Percentiles rank a stretch among this genome's conserved stretches.
phyloP scores from a whole-genome alignment of 2,888 invertebrate genomes.

The Acanthococcus lagerstroemiae region DNA sequence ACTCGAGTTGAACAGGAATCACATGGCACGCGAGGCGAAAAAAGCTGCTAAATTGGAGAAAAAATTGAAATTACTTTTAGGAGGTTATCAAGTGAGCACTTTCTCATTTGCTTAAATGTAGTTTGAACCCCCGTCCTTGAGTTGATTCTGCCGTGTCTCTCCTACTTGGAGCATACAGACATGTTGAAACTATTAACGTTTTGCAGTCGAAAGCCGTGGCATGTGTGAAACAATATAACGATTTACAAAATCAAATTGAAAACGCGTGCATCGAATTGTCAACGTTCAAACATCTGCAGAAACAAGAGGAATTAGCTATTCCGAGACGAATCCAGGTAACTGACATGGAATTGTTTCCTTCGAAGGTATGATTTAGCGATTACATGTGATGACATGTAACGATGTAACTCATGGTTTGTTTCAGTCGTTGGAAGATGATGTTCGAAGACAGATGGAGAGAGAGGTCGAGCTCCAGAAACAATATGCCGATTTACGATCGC shows the following conservation, averaged over 20 bases:
- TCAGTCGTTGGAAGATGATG: constrained; percentile 79
- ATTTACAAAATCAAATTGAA: constrained; percentile 80
- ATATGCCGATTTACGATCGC: constrained; percentile 63
- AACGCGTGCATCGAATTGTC: constrained; percentile 72
- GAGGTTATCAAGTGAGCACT: constrained; percentile 58
- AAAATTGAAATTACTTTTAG: constrained; percentile 88
- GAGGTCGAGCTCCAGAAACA: constrained; percentile 77
- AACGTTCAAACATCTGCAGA: constrained; percentile 78
- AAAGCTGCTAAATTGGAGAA: constrained; percentile 96
- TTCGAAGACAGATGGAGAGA: constrained; percentile 78
- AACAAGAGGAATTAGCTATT: constrained; percentile 83
- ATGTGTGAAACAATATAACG: constrained; percentile 75
- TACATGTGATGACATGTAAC: neutral
- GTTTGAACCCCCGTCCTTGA: too few relatives aligned
- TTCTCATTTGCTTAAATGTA: too few relatives aligned
- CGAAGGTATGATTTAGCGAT: neutral
- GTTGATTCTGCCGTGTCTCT: too few relatives aligned
- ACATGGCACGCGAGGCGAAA: constrained; percentile 96
- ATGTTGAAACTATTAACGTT: too few relatives aligned
- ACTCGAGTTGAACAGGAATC: constrained; percentile 82
- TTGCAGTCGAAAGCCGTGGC: constrained; percentile 65
- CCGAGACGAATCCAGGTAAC: constrained; percentile 73
- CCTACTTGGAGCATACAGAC: too few relatives aligned
- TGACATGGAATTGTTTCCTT: neutral
- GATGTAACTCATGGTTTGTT: constrained; percentile 35